These are phyloP conservation scores for Haliclona indistincta DNA, from an alignment of 37 sponge, comb jelly and placozoan genomes.

Conservation along the genomic window DNA sequence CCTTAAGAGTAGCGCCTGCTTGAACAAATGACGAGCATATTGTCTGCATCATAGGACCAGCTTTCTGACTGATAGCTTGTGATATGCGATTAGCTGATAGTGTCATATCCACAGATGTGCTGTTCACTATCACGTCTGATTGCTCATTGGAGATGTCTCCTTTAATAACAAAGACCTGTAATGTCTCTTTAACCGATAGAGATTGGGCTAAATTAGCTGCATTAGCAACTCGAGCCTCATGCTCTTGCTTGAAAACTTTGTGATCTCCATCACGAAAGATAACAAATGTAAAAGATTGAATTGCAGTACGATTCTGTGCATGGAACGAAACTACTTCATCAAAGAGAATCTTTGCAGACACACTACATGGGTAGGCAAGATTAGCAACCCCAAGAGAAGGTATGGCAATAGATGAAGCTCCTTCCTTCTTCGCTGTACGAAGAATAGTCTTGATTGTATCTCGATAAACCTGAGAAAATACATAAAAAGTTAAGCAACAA, in stretches of 20 bases:
- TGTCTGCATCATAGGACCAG: slow-evolving; percentile 26
- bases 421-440: too few relatives aligned
- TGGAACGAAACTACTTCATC: slow-evolving; percentile 30
- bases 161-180: slow-evolving; percentile 11
- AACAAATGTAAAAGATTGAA: too few relatives aligned
- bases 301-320: background rate
- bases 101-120: slow-evolving; percentile 25
- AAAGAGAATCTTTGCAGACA: slow-evolving; percentile 25
- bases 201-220: too few relatives aligned
- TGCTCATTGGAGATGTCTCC: slow-evolving; percentile 38
- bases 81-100: slow-evolving; percentile 6
- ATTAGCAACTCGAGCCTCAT: too few relatives aligned
- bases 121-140: slow-evolving; percentile 57
- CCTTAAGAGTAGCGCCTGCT: slow-evolving; percentile 8
- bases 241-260: too few relatives aligned
- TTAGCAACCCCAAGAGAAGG: slow-evolving; percentile 41
- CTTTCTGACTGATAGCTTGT: slow-evolving; percentile 30
- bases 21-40: slow-evolving; percentile 9
- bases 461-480: slow-evolving; percentile 26
- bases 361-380: slow-evolving; percentile 26
- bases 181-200: too few relatives aligned
- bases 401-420: too few relatives aligned
- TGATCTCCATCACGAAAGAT: too few relatives aligned
- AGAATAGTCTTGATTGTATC: slow-evolving; percentile 15
- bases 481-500: too few relatives aligned